Conservation (phyloP, 2,888 invertebrate species). For the Serripes groenlandicus region DNA sequence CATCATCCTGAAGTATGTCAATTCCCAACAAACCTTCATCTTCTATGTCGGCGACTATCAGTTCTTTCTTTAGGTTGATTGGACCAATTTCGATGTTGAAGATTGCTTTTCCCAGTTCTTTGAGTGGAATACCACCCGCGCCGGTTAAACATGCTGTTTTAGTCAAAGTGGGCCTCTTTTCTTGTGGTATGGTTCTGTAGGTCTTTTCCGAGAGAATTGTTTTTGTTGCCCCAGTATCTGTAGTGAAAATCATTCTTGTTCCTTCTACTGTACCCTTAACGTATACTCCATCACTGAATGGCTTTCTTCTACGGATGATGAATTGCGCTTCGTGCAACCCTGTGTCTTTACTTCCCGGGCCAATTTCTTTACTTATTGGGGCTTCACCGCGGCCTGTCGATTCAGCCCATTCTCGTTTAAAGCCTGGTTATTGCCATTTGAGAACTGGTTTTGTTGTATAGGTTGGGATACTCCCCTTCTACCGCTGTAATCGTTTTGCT, state of each 20-base stretch:
- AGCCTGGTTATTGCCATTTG: neutral
- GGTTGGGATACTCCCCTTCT: no score
- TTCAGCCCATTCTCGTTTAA: slow-evolving; percentile 9
- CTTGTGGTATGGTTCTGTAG: neutral
- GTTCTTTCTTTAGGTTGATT: slow-evolving; percentile 4
- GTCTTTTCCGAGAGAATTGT: slow-evolving; percentile 9
- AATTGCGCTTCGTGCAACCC: neutral
- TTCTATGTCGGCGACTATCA: slow-evolving; percentile 28
- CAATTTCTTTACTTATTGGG: neutral
- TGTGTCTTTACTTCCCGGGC: neutral
- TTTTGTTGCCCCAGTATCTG: slow-evolving; percentile 24
- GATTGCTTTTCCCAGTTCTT: slow-evolving; percentile 8
- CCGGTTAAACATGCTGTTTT: slow-evolving; percentile 12
- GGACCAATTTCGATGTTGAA: slow-evolving; percentile 9
- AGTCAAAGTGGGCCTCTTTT: slow-evolving; percentile 4
- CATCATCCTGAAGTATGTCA: slow-evolving; percentile 43
- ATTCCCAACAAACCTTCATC: slow-evolving; percentile 53
- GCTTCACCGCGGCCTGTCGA: slow-evolving; percentile 1
- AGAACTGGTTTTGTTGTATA: neutral
- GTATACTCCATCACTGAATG: slow-evolving; percentile 21
- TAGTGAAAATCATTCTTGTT: neutral
- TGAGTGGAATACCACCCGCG: neutral
- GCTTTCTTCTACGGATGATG: neutral
- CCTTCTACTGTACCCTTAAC: slow-evolving; percentile 1
- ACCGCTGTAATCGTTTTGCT: no score